Conservation (phyloP, 35 echinoderm and acorn worm species). For the Eucidaris tribuloides region DNA sequence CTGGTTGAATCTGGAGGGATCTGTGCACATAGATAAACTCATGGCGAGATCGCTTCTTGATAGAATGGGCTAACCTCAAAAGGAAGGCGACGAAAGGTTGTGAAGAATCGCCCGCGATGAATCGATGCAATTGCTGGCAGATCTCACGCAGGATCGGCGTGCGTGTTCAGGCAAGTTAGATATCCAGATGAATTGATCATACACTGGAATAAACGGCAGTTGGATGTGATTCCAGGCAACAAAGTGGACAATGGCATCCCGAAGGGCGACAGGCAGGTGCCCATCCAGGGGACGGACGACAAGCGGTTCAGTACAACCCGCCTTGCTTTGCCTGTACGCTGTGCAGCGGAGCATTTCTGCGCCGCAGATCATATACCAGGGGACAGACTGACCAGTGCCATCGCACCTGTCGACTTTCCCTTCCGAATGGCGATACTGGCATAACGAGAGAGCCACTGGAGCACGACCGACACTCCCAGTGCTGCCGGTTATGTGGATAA, state of each 20-base stretch:
- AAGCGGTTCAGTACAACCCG: slow-evolving; percentile 37
- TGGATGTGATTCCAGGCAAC: slow-evolving; percentile 5
- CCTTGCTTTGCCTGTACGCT: slow-evolving; percentile 13
- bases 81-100: slow-evolving; percentile 34
- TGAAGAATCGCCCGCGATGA: slow-evolving; percentile 2
- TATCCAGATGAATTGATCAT: slow-evolving; percentile 29
- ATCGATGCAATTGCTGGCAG: background rate
- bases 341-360: background rate
- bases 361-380: slow-evolving; percentile 45
- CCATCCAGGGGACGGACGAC: slow-evolving; percentile 21
- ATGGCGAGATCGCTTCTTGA: slow-evolving; percentile 23
- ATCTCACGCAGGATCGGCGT: background rate
- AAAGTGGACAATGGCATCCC: slow-evolving; percentile 17
- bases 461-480: no score
- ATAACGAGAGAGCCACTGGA: no score
- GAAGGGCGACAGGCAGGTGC: slow-evolving; percentile 3
- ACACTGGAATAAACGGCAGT: slow-evolving; percentile 47
- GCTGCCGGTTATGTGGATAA: no score
- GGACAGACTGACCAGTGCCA: no score
- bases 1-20: slow-evolving; percentile 1
- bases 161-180: slow-evolving; percentile 2
- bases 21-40: background rate
- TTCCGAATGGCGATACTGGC: no score
- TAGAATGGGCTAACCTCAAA: slow-evolving; percentile 33
- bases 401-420: no score